A percentile compares a stretch with the other conserved stretches of the same genome.
Conservation (phyloP, 2,888 invertebrate genomes). For the Prosapia bicincta region DNA sequence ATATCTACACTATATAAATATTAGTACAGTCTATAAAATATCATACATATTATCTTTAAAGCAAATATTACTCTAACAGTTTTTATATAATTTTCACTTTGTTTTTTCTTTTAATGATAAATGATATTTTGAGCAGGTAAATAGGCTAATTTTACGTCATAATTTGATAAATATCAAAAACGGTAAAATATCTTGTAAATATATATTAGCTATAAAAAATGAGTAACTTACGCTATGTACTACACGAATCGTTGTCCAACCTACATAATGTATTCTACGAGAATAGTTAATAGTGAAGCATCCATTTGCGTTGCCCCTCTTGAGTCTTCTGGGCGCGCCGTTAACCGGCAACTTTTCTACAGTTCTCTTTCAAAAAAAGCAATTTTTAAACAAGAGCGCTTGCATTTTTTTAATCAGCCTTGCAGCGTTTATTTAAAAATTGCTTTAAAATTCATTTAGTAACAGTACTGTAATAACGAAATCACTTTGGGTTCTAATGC, state of each 20-base stretch:
- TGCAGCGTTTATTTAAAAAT: too few relatives aligned
- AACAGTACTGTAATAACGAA: too few relatives aligned
- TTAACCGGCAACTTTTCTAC: too few relatives aligned
- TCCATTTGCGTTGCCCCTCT: too few relatives aligned
- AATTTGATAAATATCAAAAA: constrained; percentile 27
- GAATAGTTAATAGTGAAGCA: neutral
- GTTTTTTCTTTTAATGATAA: constrained; percentile 19
- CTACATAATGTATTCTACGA: neutral
- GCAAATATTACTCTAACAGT: constrained; percentile 19
- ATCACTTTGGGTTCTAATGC: too few relatives aligned
- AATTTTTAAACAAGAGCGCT: too few relatives aligned
- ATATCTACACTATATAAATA: constrained; percentile 23
- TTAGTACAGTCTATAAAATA: constrained; percentile 29
- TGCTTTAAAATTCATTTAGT: too few relatives aligned
- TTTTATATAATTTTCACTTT: constrained; percentile 3
- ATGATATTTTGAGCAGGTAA: constrained; percentile 38
- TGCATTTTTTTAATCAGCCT: too few relatives aligned
- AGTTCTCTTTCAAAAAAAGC: too few relatives aligned
- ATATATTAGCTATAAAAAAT: constrained; percentile 18
- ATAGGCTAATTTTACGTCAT: constrained; percentile 38
- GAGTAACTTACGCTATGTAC: constrained; percentile 18
- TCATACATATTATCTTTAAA: constrained; percentile 22
- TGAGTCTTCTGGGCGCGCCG: too few relatives aligned
- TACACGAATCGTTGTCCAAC: neutral
- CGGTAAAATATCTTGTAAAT: constrained; percentile 16